Evolutionary conservation across 2,113 vertebrate genomes (phyloP), one percentile per base, ranked within the genome.

Genomic region (Gorsachius goisagi): DNA sequence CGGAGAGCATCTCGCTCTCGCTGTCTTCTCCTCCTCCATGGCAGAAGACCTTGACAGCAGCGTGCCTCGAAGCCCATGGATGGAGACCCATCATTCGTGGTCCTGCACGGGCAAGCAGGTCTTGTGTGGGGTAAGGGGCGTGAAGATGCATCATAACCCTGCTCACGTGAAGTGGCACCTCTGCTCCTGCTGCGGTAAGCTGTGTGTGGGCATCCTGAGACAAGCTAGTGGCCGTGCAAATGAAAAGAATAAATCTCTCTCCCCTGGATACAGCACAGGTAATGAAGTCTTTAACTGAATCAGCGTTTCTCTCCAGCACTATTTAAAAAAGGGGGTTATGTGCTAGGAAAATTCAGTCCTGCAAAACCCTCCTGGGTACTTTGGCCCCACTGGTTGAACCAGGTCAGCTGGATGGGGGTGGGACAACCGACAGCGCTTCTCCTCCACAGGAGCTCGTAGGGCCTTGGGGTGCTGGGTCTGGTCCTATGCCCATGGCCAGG

Each of bases 121-220:
- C 64, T 49, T 12, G 15, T 0, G 0, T 23, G 28, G 77, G 44
- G 15, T 30, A 50, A 74, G 0, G 1, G 15, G 32, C 52, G 6
- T 0, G 0, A 55, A 85, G 24, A 52, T 35, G 39, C 62, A 6
- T 60, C 2, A 0, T 35, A 72, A 11, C 4, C 26, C 15, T 0
- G 3, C 21, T 89, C 49, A 22, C 64, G 56, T 6, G 16, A 69
- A 4, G 9, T 27, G 22, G 35, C 27, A 62, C 5, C 26, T 32
- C 63, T 80, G 83, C 35, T 84, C 26, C 45, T 62, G 33, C 56
- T 67, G 41, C 11, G 44, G 16, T 27, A 64, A 53, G 32, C 17
- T 11, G 30, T 28, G 67, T 6, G 3, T 0, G 27, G 22, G 55
- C 73, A 50, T 11, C 73, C 63, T 2, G 15, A 58, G 37, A 6